Conservation (phyloP, 2,888 invertebrate genomes). For the Drosophila fulvimacula region DNA sequence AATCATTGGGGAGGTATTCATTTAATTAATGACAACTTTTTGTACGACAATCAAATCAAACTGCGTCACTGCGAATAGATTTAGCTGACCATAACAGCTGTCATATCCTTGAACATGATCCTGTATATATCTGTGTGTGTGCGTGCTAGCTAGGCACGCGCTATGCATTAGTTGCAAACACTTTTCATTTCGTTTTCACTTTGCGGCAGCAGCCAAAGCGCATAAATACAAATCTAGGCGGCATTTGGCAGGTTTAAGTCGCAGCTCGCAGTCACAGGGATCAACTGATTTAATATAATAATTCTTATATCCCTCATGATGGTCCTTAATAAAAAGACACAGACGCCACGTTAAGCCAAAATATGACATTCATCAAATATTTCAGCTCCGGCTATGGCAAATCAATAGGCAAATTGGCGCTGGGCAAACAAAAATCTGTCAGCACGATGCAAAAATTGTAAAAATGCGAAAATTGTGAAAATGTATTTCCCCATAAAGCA, state of each 20-base stretch:
- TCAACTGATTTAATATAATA: slow-evolving; percentile 14
- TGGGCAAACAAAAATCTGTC: slow-evolving; percentile 51
- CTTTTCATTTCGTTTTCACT: slow-evolving; percentile 47
- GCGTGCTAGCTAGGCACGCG: slow-evolving; percentile 16
- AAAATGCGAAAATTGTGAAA: slow-evolving; percentile 43
- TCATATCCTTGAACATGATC: slow-evolving; percentile 13
- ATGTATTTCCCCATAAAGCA: slow-evolving; percentile 53
- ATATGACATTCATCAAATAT: slow-evolving; percentile 64
- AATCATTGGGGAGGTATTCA: slow-evolving; percentile 1
- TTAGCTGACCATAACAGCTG: neutral
- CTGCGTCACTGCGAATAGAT: slow-evolving; percentile 33
- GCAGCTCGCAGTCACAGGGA: neutral
- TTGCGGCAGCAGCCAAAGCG: slow-evolving; percentile 9
- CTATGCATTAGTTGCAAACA: slow-evolving; percentile 29
- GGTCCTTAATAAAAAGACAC: slow-evolving; percentile 22
- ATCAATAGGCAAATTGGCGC: slow-evolving; percentile 74
- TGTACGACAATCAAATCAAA: slow-evolving; percentile 16
- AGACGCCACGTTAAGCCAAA: slow-evolving; percentile 42
- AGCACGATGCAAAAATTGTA: slow-evolving; percentile 16
- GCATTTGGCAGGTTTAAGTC: slow-evolving; percentile 10
- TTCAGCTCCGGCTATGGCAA: slow-evolving; percentile 47
- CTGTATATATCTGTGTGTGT: neutral
- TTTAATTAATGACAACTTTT: slow-evolving; percentile 25
- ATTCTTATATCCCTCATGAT: slow-evolving; percentile 23
- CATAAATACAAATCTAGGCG: slow-evolving; percentile 44